Evolutionary conservation across 2,113 vertebrate species (phyloP), one percentile per base, ranked within the genome.

Genomic region (Dasyurus viverrinus): DNA sequence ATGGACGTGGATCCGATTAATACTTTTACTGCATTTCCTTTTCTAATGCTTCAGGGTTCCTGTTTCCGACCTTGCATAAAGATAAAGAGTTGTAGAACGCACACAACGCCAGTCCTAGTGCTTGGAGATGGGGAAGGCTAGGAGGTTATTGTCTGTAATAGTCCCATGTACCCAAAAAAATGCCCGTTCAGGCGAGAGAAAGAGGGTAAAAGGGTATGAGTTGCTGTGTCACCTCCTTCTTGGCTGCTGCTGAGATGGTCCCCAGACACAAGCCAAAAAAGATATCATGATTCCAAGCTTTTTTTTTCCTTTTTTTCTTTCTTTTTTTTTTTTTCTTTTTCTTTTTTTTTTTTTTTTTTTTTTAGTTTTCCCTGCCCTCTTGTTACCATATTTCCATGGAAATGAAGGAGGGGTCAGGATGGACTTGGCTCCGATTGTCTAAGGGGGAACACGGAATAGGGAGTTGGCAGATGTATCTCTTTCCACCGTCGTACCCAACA

Each of bases 361-460:
- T 22, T 52, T 52, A 52, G 90, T 53, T 91, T 68, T 90, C 93
- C 84, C 92, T 90, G 89, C 93, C 60, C 93, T 53, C 93, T 93
- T 55, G 95, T 95, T 95, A 97, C 95, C 96, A 95, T 46, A 93
- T 97, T 97, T 96, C 98, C 97, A 97, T 97, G 97, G 98, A 92
- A 97, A 98, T 27, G 92, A 97, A 54, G 98, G 96, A 92, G 95
- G 93, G 53, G 76, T 47, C 95, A 97, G 98, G 96, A 97, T 96
- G 93, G 95, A 94, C 95, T 93, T 97, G 92, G 90, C 92, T 91
- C 91, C 53, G 94, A 96, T 95, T 97, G 96, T 96, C 97, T 97
- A 94, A 48, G 95, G 95, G 97, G 91, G 95, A 92, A 53, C 91
- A 96, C 92, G 53, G 89, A 90, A 90, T 91, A 92, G 91, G 95